Evolutionary conservation across 2,888 invertebrate genomes (phyloP), one percentile per base, ranked within the genome.

Genomic region (Sinodicranocentrus sp.): DNA sequence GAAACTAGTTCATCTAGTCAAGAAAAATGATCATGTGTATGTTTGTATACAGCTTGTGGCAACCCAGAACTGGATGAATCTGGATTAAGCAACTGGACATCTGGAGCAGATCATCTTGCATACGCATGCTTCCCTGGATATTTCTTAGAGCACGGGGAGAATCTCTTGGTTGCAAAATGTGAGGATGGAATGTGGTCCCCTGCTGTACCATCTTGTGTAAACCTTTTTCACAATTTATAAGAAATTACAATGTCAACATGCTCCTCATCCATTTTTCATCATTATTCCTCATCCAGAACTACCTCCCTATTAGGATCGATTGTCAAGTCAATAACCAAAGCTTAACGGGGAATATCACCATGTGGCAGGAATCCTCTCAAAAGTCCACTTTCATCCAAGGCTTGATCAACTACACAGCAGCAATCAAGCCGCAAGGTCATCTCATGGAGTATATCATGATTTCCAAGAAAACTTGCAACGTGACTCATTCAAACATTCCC

Each of bases 121-220:
- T 87, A 84, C 71, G 87, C 75, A 0, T 88, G 88, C 70, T 86
- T 88, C 61, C 88, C 88, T 10, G 87, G 87, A 0, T 87, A 76
- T 59, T 88, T 86, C 48, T 72, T 86, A 17, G 86, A 86, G 68
- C 85, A 84, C 10, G 48, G 82, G n/a, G 68, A 78, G 1, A 80
- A 83, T 10, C 52, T 88, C 1, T 59, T 86, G 13, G 48, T 84
- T 1, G 73, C 85, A 5, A 67, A 80, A 33, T 88, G 88, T 59
- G 80, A 72, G 5, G 59, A 86, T 0, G 75, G 86, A 1, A 15
- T 10, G 8, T 88, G 88, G 88, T 63, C 28, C 8, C 87, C 87
- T 0, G 43, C 57, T 8, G 84, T 87, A 13, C 86, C 88, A 39
- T 77, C 86, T 33, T 88, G 88, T 61, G 88, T 88, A 84, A 80